Conservation (phyloP, 2,797 vertebrate genomes). For the Megalops cyprinoides region DNA sequence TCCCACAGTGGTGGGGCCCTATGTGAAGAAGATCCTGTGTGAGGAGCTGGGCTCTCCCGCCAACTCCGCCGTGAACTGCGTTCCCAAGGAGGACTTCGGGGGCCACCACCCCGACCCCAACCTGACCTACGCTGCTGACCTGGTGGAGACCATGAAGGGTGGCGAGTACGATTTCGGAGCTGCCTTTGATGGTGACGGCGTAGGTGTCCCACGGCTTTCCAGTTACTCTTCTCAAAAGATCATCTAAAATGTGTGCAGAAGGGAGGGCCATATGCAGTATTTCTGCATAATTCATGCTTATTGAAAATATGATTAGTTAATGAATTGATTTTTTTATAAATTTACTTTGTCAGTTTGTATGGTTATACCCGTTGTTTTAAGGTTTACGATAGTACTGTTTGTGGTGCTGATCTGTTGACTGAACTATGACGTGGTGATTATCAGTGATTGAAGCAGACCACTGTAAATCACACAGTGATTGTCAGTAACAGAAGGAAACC, state of each 20-base stretch:
- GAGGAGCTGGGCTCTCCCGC: slow-evolving; percentile 93
- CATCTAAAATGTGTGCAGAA: too few relatives aligned
- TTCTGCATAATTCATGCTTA: too few relatives aligned
- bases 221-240: neutral
- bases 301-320: too few relatives aligned
- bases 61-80: slow-evolving; percentile 90
- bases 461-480: too few relatives aligned
- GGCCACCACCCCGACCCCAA: slow-evolving; percentile 98
- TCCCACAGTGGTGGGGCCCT: slow-evolving; percentile 89
- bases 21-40: slow-evolving; percentile 95
- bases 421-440: neutral
- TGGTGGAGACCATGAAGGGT: slow-evolving; percentile 93
- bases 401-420: neutral
- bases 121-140: slow-evolving; percentile 92
- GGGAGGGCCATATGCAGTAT: too few relatives aligned
- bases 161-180: slow-evolving; percentile 96
- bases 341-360: too few relatives aligned
- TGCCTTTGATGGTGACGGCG: slow-evolving; percentile 97
- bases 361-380: neutral
- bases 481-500: neutral
- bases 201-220: slow-evolving; percentile 60
- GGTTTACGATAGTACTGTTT: neutral
- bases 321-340: too few relatives aligned
- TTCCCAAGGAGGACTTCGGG: slow-evolving; percentile 93
- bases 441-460: too few relatives aligned